Percentiles rank a stretch among this genome's conserved stretches.
These are phyloP conservation scores for Ormyrus thymus DNA, from an alignment of 2,888 invertebrate species.

Conservation along the genomic window DNA sequence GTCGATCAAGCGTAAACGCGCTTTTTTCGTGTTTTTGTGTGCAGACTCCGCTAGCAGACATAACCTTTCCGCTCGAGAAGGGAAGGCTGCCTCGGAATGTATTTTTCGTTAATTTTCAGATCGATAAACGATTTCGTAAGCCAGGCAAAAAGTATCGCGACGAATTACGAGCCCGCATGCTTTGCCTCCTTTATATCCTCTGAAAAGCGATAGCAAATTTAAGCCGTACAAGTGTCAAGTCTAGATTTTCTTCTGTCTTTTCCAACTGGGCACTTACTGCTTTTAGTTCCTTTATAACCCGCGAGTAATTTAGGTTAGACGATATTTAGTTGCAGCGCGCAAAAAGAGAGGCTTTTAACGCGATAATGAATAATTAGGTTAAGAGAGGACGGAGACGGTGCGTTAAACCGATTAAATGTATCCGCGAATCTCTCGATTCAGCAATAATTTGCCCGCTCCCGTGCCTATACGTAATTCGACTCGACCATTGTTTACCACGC, in stretches of 20 bases:
- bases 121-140: conserved; percentile 17
- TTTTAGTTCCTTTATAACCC: neutral
- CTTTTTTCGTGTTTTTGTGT: neutral
- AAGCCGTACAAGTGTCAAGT: conserved; percentile 40
- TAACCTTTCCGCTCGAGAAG: no score
- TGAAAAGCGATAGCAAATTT: conserved; percentile 33
- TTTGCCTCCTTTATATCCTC: conserved; percentile 10
- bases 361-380: conserved; percentile 35
- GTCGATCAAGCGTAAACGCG: no score
- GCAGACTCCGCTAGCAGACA: neutral
- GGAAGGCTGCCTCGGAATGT: no score
- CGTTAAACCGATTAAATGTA: conserved; percentile 9
- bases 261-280: neutral
- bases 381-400: neutral
- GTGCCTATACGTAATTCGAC: no score
- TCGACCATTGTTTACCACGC: no score
- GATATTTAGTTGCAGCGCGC: neutral
- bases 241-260: neutral
- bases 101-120: no score
- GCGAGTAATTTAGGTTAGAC: conserved; percentile 35
- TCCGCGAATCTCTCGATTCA: no score
- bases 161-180: no score
- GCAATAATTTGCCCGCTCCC: no score
- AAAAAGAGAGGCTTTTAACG: neutral
- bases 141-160: conserved; percentile 6